These are phyloP conservation scores for Aphodius granarius DNA, from an alignment of 2,888 invertebrate genomes.

Conservation along the genomic window DNA sequence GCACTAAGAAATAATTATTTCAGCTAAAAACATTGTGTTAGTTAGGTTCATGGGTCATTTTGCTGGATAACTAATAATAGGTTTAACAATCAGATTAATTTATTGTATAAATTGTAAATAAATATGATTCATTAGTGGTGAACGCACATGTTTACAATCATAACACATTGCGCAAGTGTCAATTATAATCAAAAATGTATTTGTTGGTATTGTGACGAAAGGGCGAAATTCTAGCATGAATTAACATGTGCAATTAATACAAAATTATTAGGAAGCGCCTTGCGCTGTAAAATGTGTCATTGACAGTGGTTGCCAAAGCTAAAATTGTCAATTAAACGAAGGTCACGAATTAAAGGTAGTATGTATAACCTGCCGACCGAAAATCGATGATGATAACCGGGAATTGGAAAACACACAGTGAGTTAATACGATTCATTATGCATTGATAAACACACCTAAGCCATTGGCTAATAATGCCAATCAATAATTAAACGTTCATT, in stretches of 20 bases:
- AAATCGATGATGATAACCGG: not conserved
- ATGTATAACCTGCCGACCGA: too few relatives aligned
- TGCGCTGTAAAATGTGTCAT: not conserved
- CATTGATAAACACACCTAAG: not conserved
- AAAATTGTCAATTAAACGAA: slow-evolving; percentile 12
- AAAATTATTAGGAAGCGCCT: not conserved
- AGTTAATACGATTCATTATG: not conserved
- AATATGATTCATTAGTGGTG: not conserved
- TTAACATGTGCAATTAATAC: not conserved
- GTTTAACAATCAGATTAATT: not conserved
- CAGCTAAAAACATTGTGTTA: not conserved
- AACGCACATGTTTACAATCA: not conserved
- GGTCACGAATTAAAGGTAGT: not conserved
- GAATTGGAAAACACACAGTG: not conserved
- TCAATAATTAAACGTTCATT: not conserved
- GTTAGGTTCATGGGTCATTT: not conserved
- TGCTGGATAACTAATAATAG: not conserved
- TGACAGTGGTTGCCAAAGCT: not conserved
- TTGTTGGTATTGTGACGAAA: not conserved
- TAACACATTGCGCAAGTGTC: not conserved
- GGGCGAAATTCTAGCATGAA: not conserved
- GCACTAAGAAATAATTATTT: not conserved
- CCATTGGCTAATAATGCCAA: not conserved
- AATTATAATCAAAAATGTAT: not conserved
- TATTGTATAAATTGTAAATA: too few relatives aligned